These are phyloP conservation scores for Calliopsis andreniformis DNA, from an alignment of 1,140 invertebrate species.

Conservation along the genomic window DNA sequence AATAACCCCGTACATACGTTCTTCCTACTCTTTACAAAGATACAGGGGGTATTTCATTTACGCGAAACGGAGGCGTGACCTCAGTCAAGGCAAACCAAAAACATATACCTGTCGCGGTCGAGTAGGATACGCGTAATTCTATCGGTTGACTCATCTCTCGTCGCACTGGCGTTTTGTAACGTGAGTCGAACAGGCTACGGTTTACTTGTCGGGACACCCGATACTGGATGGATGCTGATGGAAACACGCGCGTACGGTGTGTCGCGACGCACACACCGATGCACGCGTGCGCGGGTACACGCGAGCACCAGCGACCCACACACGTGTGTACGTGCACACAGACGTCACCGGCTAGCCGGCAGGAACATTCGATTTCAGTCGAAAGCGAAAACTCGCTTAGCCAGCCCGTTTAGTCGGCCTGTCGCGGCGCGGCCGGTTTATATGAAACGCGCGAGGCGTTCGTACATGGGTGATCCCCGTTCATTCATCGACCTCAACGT, in stretches of 20 bases:
- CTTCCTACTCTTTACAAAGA: too few relatives aligned
- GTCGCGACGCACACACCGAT: slow-evolving; percentile 2
- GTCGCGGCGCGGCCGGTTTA: slow-evolving; percentile 21
- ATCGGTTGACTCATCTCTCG: slow-evolving; percentile 46
- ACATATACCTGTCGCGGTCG: slow-evolving; percentile 8
- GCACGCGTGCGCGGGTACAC: slow-evolving; percentile 21
- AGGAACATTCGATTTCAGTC: slow-evolving; percentile 70
- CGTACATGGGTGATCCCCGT: background rate
- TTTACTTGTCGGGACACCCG: slow-evolving; percentile 40
- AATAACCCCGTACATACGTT: too few relatives aligned
- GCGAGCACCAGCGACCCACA: too few relatives aligned
- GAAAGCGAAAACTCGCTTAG: slow-evolving; percentile 69
- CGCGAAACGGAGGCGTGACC: background rate
- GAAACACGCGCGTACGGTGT: slow-evolving; percentile 6
- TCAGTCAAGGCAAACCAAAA: slow-evolving; percentile 3
- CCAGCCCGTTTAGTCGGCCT: slow-evolving; percentile 30
- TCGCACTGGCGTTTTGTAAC: slow-evolving; percentile 51
- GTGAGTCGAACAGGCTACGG: slow-evolving; percentile 18
- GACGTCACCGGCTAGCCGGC: slow-evolving; percentile 20
- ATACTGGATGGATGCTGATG: slow-evolving; percentile 23
- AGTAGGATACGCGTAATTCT: slow-evolving; percentile 38
- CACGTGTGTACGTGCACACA: slow-evolving; percentile 25
- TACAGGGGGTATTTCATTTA: too few relatives aligned
- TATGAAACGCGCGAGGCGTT: slow-evolving; percentile 13
- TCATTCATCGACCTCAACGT: background rate